Base-by-base conservation (phyloP, 2,797 vertebrate species). In the Tapirus indicus region DNA sequence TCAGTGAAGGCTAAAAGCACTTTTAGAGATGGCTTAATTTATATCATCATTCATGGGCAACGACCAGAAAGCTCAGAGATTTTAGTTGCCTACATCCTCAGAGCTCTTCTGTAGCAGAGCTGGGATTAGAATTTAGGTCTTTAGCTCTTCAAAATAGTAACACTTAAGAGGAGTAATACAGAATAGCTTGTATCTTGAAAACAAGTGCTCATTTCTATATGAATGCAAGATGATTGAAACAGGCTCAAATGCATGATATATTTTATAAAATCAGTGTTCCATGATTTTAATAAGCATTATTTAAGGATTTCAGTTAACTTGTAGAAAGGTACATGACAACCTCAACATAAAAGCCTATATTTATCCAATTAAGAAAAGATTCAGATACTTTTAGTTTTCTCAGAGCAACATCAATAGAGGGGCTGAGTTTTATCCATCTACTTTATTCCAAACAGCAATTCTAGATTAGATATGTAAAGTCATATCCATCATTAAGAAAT, bases 211-310 rank as follows among this genome's bases (percentile, higher is more conserved):
- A 82, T 87, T 95, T 95, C 27, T 86, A 44, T 89, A 58, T 52
- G 18, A 92, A 82, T 83, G 52, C 17, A 90, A 94, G 44, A 74
- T 56, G 52, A 80, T 69, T 62, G 85, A 77, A 78, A 82, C 2
- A 88, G 58, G 52, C 35, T 83, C 49, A 89, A 52, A 83, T 68
- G 38, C 16, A 35, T 60, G 35, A 41, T 29, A 49, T 52, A 62
- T 60, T 88, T 92, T 75, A 72, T 32, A 77, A 97, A 97, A 72
- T 85, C 32, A 44, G 68, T 79, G 32, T 79, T 82, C 25, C 21
- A 69, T 52, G 75, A 87, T 64, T 83, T 96, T 69, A 93, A 79
- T 79, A 56, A 94, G 20, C 13, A 52, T 38, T 85, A 32, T 62
- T 80, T 75, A 74, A 71, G 16, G 20, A 91, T 54, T 68, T 35